Base-by-base conservation (phyloP, 2,888 invertebrate genomes). In the Drosophila planitibia region DNA sequence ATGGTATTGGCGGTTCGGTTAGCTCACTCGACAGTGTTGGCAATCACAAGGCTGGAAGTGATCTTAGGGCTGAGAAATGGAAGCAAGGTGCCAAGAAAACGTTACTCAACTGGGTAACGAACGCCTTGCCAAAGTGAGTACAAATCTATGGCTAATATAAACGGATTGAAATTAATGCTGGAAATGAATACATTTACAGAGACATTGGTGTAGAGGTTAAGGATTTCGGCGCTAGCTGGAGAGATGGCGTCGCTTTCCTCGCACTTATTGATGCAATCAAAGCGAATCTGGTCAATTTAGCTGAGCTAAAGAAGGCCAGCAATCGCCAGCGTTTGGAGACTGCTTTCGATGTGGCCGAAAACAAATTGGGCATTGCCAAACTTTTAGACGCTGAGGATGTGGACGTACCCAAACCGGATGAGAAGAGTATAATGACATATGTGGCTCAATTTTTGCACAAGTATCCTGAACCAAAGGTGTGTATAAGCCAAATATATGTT, bases 351-450 rank as follows among this genome's bases (percentile, higher is more conserved):
- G 96, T 98, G 37, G 99, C 99, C 30, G 98, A 99, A 94, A 95
- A 94, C 65, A 97, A 98, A 91, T 94, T 99, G 47, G 99, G 98
- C 71, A 98, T 99, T 89, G 97, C 98, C 30, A 95, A 97, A 86
- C 94, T 99, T 16, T 94, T 99, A 64, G 99, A 99, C 93, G 97
- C 99, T 5, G 99, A 99, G 94, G 98, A 98, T 94, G 98, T 98
- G 60, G 98, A 99, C 93, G 98, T 98, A 33, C 96, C 97, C 35
- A 97, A 97, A 92, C 99, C 99, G 6, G 99, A 99, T 93, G 99
- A 99, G 93, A 97, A 98, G 94, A 98, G 98, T 76, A 98, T 99
- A 89, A 99, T 99, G 99, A 99, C 99, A 37, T 99, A 99, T 93
- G 98, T 99, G 76, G 98, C 99, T 49, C 99, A 99, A 94, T 99